Base-by-base conservation (phyloP, 1,140 invertebrate genomes). In the Anastrepha ludens region DNA sequence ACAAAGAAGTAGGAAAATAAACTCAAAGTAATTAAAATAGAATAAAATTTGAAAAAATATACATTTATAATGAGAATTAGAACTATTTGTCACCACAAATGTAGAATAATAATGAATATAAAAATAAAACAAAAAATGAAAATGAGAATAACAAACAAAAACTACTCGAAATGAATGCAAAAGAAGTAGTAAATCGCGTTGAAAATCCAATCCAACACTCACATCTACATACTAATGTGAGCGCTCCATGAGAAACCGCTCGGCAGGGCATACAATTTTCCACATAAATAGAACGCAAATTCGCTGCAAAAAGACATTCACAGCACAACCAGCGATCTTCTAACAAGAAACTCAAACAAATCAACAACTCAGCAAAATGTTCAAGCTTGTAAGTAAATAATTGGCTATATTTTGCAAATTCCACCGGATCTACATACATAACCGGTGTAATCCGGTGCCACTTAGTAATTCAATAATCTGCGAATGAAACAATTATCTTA, bases 371-470 rank as follows among this genome's bases (percentile, higher is more conserved):
- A 64, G 50, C 89, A 92, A 92, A 90, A 92, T 92, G 91, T 92
- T 92, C 90, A 92, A 92, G 90, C 90, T 92, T 64, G 91, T 92
- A 89, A 91, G 91, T 67, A 13, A n/a, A 3, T 59, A 87, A 59
- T 9, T 62, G 8, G 20, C 15, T 81, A 17, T 29, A 29, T 29
- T 29, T 29, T 29, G 29, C 29, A 29, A 29, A 29, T 29, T 29
- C 29, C 29, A 29, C 29, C 17, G 29, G 7, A 65, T 6, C 5
- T 20, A n/a, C 29, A 20, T 20, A 65, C 55, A 55, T 39, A 20
- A 81, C 41, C 15, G 29, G 41, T 78, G 74, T 81, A 81, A 81
- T 81, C 47, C 47, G n/a, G 17, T 7, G 67, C 67, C 67, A 81
- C 74, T 81, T 55, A 81, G 17, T 47, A 81, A 81, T 81, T 81